Conservation (phyloP, 1,140 invertebrate species). For the Globodera ellingtonae region DNA sequence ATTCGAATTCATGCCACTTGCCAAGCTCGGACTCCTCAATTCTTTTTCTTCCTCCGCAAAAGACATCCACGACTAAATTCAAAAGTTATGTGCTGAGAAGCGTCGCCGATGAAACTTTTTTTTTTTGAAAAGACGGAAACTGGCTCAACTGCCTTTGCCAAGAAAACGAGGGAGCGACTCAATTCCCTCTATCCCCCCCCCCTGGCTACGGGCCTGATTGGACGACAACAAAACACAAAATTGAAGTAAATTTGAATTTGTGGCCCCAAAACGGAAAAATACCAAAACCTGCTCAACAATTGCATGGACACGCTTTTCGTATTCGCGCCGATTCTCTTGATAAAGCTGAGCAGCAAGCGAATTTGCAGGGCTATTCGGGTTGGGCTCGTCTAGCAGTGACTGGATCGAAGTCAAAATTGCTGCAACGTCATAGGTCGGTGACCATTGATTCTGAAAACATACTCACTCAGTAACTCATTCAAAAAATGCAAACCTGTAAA, state of each 20-base stretch:
- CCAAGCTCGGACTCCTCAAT: neutral
- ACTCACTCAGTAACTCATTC: neutral
- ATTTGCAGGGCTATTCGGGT: conserved; percentile 90
- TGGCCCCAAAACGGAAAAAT: neutral
- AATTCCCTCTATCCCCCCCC: too few species aligned
- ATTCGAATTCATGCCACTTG: neutral
- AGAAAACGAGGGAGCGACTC: too few species aligned
- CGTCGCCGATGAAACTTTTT: too few species aligned
- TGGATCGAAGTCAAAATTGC: conserved; percentile 88
- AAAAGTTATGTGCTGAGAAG: conserved; percentile 15
- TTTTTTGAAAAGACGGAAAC: too few species aligned
- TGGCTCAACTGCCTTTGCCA: too few species aligned
- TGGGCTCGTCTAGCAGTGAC: conserved; percentile 75
- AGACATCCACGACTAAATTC: conserved; percentile 55
- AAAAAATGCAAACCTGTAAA: conserved; percentile 67
- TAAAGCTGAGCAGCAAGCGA: conserved; percentile 93
- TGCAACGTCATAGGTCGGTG: conserved; percentile 98
- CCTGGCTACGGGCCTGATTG: neutral
- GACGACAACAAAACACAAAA: neutral
- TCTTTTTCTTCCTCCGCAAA: conserved; percentile 37
- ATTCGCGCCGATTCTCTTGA: conserved; percentile 72
- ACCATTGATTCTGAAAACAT: conserved; percentile 90
- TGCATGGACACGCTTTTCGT: conserved; percentile 92
- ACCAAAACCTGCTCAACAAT: conserved; percentile 80
- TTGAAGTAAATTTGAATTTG: neutral